A percentile compares a stretch with the other conserved stretches of the same genome.
Evolutionary conservation across 2,888 invertebrate genomes (phyloP).

Genomic region (Caenorhabditis virilis): DNA sequence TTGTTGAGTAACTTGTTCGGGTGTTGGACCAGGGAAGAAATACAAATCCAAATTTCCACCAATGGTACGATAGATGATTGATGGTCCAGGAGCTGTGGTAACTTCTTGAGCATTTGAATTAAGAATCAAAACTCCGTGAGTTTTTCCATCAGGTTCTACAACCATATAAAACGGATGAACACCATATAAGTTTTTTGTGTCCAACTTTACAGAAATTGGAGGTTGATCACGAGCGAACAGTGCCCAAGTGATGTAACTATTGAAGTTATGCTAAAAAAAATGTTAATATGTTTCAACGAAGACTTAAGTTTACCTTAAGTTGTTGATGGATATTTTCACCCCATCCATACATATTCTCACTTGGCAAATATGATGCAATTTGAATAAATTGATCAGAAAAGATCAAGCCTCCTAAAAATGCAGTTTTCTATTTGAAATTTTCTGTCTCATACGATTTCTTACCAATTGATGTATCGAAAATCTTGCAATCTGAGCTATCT

Average conservation of each 20-base stretch:
- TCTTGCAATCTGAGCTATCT: conserved; percentile 32
- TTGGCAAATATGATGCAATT: conserved; percentile 61
- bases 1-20: conserved; percentile 68
- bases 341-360: conserved; percentile 65
- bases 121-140: conserved; percentile 63
- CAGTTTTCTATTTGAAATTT: background rate
- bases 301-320: conserved; percentile 51
- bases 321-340: conserved; percentile 65
- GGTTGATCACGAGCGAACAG: conserved; percentile 63
- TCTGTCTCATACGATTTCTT: conserved; percentile 1
- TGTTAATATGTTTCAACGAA: background rate
- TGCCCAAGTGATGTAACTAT: conserved; percentile 59
- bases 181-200: conserved; percentile 61
- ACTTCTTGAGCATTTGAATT: conserved; percentile 65
- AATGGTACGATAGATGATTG: conserved; percentile 77
- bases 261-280: conserved; percentile 61
- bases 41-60: conserved; percentile 70
- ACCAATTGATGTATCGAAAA: conserved; percentile 65
- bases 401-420: conserved; percentile 55
- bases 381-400: conserved; percentile 65
- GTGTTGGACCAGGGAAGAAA: conserved; percentile 69
- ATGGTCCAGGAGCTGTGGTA: conserved; percentile 61
- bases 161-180: conserved; percentile 66
- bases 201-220: conserved; percentile 49
- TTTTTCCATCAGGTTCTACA: conserved; percentile 62